Percentiles rank a stretch among this genome's conserved stretches.
phyloP scores from a whole-genome alignment of 2,113 vertebrate species.

The Cryptoleucopteryx plumbea region DNA sequence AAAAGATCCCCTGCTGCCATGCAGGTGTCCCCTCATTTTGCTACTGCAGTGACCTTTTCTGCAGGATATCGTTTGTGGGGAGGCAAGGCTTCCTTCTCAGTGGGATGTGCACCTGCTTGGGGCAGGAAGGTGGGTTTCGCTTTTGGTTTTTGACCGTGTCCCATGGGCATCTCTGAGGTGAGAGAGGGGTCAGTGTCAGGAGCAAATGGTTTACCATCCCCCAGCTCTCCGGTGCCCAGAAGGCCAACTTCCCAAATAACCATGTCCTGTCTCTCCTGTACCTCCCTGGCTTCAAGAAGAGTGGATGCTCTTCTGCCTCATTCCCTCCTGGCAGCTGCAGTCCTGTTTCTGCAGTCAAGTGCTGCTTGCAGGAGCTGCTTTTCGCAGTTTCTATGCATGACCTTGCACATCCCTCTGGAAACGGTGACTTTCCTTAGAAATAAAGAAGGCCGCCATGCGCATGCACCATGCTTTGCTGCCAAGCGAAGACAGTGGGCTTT shows the following conservation, averaged over 20 bases:
- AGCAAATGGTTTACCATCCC: neutral
- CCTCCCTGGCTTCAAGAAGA: neutral
- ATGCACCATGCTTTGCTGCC: neutral
- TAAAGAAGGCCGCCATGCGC: fast-evolving
- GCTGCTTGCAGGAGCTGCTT: neutral
- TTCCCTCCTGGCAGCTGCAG: neutral
- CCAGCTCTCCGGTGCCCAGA: neutral
- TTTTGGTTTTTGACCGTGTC: neutral
- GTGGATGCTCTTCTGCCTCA: fast-evolving
- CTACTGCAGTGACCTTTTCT: neutral
- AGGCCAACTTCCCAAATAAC: neutral
- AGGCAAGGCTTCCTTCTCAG: neutral
- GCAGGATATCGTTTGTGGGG: fast-evolving
- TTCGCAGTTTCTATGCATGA: neutral
- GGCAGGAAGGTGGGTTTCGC: neutral
- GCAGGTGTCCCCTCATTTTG: neutral
- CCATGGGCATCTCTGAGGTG: neutral
- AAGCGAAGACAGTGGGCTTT: neutral
- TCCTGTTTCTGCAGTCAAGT: neutral
- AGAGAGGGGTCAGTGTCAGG: neutral
- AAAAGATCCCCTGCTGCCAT: neutral
- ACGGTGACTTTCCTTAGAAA: neutral
- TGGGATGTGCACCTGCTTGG: fast-evolving
- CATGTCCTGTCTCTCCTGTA: fast-evolving
- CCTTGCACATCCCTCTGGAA: neutral